Conservation (phyloP, 64 coral and sea anemone species). For the Montipora foliosa region DNA sequence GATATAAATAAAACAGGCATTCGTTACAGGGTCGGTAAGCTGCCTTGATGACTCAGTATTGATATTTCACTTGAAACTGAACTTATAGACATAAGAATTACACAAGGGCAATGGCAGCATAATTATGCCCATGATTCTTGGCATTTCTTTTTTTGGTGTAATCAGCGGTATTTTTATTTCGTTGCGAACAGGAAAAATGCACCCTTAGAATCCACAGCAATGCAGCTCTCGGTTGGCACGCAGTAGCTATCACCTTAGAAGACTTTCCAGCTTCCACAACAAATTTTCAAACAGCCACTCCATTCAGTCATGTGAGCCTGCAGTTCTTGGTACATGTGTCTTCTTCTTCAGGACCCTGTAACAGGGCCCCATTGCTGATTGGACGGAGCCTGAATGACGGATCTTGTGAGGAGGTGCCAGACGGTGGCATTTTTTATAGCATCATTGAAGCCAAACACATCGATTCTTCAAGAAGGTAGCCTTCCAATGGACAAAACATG, state of each 20-base stretch:
- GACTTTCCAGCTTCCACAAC: conserved; percentile 42
- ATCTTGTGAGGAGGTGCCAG: conserved; percentile 47
- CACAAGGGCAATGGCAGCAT: no score
- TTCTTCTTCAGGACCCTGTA: conserved; percentile 3
- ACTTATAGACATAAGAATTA: no score
- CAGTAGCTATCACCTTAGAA: conserved; percentile 56
- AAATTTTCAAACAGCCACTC: conserved; percentile 40
- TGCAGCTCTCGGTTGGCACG: conserved; percentile 45
- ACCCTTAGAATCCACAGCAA: conserved; percentile 28
- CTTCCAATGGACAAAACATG: not conserved
- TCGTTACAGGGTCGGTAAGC: no score
- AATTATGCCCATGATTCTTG: not conserved
- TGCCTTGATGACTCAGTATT: no score
- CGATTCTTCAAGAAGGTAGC: conserved; percentile 52
- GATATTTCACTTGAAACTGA: no score
- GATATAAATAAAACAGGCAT: no score
- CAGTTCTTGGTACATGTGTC: conserved; percentile 55
- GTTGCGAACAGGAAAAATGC: conserved; percentile 31
- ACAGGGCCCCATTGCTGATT: conserved; percentile 48
- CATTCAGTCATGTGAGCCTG: conserved; percentile 55
- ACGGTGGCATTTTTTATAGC: conserved; percentile 19
- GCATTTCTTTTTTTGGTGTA: not conserved
- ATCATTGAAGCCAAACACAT: conserved; percentile 61
- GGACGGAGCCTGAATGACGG: conserved; percentile 42
- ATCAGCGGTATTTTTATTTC: not conserved